These are phyloP conservation scores for Drosophila borealis DNA, from an alignment of 2,888 invertebrate species.

Conservation along the genomic window DNA sequence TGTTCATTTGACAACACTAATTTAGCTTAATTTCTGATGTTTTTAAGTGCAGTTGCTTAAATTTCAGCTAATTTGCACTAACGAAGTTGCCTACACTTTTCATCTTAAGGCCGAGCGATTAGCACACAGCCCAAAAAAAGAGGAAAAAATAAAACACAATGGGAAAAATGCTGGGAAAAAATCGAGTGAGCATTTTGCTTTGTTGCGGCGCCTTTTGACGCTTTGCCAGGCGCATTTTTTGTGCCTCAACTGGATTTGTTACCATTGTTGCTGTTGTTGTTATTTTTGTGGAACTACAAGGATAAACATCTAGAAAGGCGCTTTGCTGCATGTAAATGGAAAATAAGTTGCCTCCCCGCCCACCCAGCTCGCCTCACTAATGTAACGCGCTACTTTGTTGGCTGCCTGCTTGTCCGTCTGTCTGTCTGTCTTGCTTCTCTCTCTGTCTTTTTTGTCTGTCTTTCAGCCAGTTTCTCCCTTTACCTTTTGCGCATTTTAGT, in stretches of 20 bases:
- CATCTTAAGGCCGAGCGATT: conserved; percentile 36
- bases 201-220: conserved; percentile 56
- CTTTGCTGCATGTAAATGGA: conserved; percentile 69
- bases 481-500: conserved; percentile 69
- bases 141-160: conserved; percentile 14
- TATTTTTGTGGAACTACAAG: conserved; percentile 58
- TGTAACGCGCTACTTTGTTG: conserved; percentile 39
- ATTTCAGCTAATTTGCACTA: conserved; percentile 51
- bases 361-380: not conserved
- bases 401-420: conserved; percentile 7
- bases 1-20: not conserved
- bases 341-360: conserved; percentile 27
- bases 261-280: conserved; percentile 35
- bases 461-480: conserved; percentile 1
- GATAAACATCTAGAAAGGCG: conserved; percentile 76
- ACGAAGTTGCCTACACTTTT: conserved; percentile 34
- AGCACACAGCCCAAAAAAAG: conserved; percentile 25
- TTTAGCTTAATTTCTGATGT: not conserved
- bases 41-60: conserved; percentile 20
- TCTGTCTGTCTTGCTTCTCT: conserved; percentile 16
- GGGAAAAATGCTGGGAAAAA: conserved; percentile 13
- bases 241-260: conserved; percentile 41
- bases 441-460: conserved; percentile 12
- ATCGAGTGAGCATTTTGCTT: conserved; percentile 41
- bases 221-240: conserved; percentile 37